These are phyloP conservation scores for Polydrusus tereticollis DNA, from an alignment of 2,888 invertebrate species.

Conservation along the genomic window DNA sequence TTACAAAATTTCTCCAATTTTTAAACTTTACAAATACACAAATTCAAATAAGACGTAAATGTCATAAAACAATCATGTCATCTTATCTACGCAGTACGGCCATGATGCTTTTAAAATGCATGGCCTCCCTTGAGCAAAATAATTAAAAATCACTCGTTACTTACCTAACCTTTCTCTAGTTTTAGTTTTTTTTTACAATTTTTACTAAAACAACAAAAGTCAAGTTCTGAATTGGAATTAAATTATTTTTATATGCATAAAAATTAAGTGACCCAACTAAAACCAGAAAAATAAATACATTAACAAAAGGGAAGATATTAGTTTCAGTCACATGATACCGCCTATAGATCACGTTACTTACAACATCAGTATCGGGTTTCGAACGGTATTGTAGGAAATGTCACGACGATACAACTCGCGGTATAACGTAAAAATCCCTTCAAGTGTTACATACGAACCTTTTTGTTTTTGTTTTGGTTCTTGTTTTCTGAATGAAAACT, in stretches of 20 bases:
- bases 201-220: background rate
- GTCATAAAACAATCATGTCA: no score
- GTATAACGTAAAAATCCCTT: slow-evolving; percentile 39
- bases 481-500: slow-evolving; percentile 7
- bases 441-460: slow-evolving; percentile 26
- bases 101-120: no score
- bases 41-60: no score
- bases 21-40: no score
- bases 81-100: no score
- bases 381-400: slow-evolving; percentile 42
- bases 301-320: slow-evolving; percentile 40
- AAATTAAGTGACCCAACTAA: slow-evolving; percentile 1
- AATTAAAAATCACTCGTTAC: no score
- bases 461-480: slow-evolving; percentile 24
- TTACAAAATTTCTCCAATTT: no score
- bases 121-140: no score
- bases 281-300: slow-evolving; percentile 15
- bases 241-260: background rate
- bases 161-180: no score
- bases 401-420: slow-evolving; percentile 35
- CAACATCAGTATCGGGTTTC: slow-evolving; percentile 37
- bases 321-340: slow-evolving; percentile 41
- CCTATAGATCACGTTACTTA: slow-evolving; percentile 43
- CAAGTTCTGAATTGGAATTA: no score
- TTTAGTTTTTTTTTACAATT: no score